Percentiles rank a stretch among this genome's conserved stretches.
phyloP scores from a whole-genome alignment of 2,797 vertebrate species.

The Ctenopoma multispine region DNA sequence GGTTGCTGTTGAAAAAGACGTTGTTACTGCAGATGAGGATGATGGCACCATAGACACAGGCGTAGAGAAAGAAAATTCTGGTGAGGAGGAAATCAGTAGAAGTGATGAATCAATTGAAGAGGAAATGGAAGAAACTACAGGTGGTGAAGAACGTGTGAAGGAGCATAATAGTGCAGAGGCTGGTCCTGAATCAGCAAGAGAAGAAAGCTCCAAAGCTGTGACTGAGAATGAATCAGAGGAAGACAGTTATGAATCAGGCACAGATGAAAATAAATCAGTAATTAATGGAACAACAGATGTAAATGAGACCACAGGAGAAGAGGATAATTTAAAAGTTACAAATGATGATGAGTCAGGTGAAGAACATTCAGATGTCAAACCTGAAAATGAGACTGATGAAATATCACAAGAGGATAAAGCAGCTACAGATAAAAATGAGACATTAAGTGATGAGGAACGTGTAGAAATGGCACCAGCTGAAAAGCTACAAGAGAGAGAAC shows the following conservation, averaged over 20 bases:
- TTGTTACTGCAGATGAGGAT: not conserved
- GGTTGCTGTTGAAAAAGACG: not conserved
- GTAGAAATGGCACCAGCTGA: conserved; percentile 21
- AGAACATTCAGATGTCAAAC: conserved; percentile 35
- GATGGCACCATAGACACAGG: not conserved
- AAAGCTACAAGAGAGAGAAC: conserved; percentile 26
- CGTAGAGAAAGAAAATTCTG: conserved; percentile 28
- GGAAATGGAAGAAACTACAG: conserved; percentile 26
- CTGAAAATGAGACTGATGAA: conserved; percentile 37
- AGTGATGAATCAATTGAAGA: conserved; percentile 15
- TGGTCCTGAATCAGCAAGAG: conserved; percentile 30
- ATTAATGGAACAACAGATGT: conserved; percentile 17
- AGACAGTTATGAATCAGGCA: conserved; percentile 25
- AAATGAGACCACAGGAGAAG: conserved; percentile 17
- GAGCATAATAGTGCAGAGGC: conserved; percentile 10
- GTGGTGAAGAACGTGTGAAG: conserved; percentile 12
- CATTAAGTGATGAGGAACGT: conserved; percentile 1
- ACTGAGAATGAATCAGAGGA: conserved; percentile 44
- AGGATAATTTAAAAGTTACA: conserved; percentile 18
- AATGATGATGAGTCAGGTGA: conserved; percentile 35
- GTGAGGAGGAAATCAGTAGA: conserved; percentile 19
- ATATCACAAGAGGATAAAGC: conserved; percentile 18
- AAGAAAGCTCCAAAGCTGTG: conserved; percentile 36
- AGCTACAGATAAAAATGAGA: conserved; percentile 28
- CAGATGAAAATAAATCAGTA: conserved; percentile 16